Conservation (phyloP, 2,113 vertebrate genomes). For the Mirza zaza region DNA sequence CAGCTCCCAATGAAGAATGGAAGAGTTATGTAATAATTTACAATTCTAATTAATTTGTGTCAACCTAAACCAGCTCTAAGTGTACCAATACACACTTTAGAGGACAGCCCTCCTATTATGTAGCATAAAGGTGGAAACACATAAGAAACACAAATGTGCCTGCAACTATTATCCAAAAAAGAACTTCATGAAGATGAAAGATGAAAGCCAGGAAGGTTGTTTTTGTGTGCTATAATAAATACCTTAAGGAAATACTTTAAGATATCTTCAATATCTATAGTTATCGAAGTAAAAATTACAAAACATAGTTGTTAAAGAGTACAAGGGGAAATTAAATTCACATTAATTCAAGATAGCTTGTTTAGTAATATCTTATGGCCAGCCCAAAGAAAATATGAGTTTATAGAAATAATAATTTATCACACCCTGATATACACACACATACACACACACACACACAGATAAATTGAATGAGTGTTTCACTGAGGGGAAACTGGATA, state of each 20-base stretch:
- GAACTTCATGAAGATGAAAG: conserved; percentile 14
- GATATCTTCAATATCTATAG: background rate
- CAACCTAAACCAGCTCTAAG: conserved; percentile 59
- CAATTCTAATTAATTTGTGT: conserved; percentile 68
- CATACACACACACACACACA: background rate
- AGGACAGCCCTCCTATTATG: background rate
- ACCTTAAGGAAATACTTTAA: background rate
- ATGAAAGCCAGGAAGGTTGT: background rate
- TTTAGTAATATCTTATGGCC: background rate
- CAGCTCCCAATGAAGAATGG: conserved; percentile 45
- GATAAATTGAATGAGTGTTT: background rate
- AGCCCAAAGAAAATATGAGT: background rate
- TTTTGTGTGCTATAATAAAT: conserved; percentile 9
- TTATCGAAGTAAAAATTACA: conserved; percentile 28
- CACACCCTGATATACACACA: background rate
- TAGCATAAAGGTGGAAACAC: conserved; percentile 48
- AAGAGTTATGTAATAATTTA: conserved; percentile 55
- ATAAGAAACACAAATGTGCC: background rate
- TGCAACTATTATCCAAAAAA: background rate
- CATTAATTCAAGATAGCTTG: background rate
- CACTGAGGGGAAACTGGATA: background rate
- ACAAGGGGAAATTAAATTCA: background rate
- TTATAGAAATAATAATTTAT: conserved; percentile 15
- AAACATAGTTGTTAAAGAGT: background rate
- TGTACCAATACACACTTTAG: conserved; percentile 29